Evolutionary conservation across 2,888 invertebrate genomes (phyloP).

Genomic region (Lypha dubia): DNA sequence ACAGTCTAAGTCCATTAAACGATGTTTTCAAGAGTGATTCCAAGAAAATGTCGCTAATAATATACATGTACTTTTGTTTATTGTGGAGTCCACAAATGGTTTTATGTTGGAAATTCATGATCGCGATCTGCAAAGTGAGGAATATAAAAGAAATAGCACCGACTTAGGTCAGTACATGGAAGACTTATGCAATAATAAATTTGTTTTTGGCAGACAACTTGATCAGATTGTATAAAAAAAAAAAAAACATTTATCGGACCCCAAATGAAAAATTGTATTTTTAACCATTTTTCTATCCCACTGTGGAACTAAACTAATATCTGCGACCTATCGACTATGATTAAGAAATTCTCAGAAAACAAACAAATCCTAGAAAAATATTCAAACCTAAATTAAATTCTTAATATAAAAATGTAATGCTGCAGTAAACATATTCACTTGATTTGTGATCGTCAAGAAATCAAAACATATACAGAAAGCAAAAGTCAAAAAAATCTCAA

Average conservation of each 20-base stretch:
- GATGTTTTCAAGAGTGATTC: not conserved
- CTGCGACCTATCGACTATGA: slow-evolving; percentile 7
- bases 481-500: not conserved
- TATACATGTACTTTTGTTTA: too few relatives aligned
- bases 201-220: too few relatives aligned
- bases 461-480: not conserved
- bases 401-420: slow-evolving; percentile 29
- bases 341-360: slow-evolving; percentile 7
- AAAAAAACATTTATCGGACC: too few relatives aligned
- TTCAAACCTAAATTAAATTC: slow-evolving; percentile 21
- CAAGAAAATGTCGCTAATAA: not conserved
- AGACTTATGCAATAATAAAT: too few relatives aligned
- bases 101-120: too few relatives aligned
- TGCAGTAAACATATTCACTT: slow-evolving; percentile 26
- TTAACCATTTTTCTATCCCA: not conserved
- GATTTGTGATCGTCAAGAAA: slow-evolving; percentile 1
- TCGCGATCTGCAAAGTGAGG: too few relatives aligned
- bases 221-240: too few relatives aligned
- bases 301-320: not conserved
- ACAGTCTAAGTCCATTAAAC: not conserved
- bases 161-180: too few relatives aligned
- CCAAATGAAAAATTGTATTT: not conserved
- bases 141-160: too few relatives aligned
- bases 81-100: too few relatives aligned
- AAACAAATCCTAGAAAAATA: slow-evolving; percentile 8